These are phyloP conservation scores for Acinonyx jubatus DNA, from an alignment of 2,113 vertebrate species.

Conservation along the genomic window DNA sequence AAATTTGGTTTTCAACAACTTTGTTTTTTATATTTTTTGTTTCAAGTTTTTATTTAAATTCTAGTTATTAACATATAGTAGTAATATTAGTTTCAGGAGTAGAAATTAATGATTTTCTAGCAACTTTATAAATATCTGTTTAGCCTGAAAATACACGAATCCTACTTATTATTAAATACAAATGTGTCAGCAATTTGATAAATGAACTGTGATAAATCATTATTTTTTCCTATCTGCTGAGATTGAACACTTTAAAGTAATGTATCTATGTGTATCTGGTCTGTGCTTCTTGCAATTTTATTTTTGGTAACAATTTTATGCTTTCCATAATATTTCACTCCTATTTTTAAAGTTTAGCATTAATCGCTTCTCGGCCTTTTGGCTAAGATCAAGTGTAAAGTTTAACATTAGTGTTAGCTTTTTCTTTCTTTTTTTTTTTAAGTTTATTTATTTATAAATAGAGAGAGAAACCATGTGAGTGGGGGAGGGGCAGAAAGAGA, in stretches of 20 bases:
- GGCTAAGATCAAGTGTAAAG: background rate
- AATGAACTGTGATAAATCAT: background rate
- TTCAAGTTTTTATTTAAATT: too few relatives aligned
- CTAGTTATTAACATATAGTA: too few relatives aligned
- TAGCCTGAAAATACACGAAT: background rate
- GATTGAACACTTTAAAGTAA: background rate
- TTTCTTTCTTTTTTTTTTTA: background rate
- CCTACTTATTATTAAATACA: background rate
- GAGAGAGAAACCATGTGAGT: too few relatives aligned
- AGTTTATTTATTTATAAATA: too few relatives aligned
- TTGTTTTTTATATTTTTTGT: too few relatives aligned
- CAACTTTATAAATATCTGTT: background rate
- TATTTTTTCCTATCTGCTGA: background rate
- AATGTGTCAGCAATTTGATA: background rate
- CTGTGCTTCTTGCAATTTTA: background rate
- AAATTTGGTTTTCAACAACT: background rate
- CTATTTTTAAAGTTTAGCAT: background rate
- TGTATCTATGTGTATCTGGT: background rate
- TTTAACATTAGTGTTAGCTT: background rate
- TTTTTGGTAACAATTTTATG: background rate
- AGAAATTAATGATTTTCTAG: background rate
- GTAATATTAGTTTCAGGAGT: too few relatives aligned
- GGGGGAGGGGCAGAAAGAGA: too few relatives aligned
- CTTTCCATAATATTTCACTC: background rate
- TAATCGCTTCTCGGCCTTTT: background rate